phyloP scores from a whole-genome alignment of 2,888 invertebrate genomes.

The Holacanthella duospinosa region DNA sequence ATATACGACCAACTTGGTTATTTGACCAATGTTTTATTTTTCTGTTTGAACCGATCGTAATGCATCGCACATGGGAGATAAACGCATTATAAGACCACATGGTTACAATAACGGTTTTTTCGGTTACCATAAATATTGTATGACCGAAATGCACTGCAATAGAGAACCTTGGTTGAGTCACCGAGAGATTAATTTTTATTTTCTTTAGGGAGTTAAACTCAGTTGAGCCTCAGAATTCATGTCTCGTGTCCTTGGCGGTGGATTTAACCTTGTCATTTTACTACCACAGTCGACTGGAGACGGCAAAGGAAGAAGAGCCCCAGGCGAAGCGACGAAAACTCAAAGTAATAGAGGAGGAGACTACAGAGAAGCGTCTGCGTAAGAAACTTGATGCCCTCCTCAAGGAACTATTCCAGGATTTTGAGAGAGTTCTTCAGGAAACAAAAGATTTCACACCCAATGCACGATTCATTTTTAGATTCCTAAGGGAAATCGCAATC shows the following conservation, averaged over 20 bases:
- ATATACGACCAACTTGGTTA: too few relatives aligned
- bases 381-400: neutral
- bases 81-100: too few relatives aligned
- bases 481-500: neutral
- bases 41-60: neutral
- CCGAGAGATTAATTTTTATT: slow-evolving; percentile 3
- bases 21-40: too few relatives aligned
- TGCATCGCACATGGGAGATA: too few relatives aligned
- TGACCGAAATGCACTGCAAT: too few relatives aligned
- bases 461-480: neutral
- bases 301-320: neutral
- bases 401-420: neutral
- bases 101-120: too few relatives aligned
- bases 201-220: slow-evolving; percentile 21
- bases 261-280: slow-evolving; percentile 27
- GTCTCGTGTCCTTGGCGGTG: slow-evolving; percentile 28
- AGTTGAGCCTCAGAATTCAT: slow-evolving; percentile 31
- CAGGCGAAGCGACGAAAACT: neutral
- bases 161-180: neutral
- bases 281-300: slow-evolving; percentile 13
- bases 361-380: too few relatives aligned
- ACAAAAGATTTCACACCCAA: neutral
- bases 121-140: too few relatives aligned
- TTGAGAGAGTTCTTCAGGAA: neutral
- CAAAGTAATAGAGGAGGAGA: too few relatives aligned